These are phyloP conservation scores for Acropternis orthonyx DNA, from an alignment of 2,797 vertebrate species.

Conservation along the genomic window DNA sequence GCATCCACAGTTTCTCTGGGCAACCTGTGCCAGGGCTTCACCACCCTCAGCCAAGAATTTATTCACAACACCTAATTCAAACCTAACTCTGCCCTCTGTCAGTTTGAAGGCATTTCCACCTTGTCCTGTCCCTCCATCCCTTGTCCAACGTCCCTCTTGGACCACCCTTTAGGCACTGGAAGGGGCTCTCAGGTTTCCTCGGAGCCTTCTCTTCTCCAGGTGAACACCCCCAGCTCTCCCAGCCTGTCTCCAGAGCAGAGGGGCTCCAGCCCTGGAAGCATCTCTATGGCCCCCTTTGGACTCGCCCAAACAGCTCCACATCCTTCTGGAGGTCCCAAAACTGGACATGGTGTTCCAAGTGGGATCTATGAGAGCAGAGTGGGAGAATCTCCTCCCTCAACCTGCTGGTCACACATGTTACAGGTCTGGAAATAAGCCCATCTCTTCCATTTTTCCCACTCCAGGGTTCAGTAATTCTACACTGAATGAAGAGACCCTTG, in stretches of 20 bases:
- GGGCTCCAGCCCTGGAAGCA: neutral
- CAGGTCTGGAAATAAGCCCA: neutral
- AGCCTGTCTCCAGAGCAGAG: neutral
- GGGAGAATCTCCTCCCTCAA: neutral
- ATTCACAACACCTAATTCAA: neutral
- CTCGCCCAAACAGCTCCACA: rapidly evolving
- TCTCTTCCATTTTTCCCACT: neutral
- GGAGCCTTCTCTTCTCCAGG: rapidly evolving
- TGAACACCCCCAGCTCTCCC: neutral
- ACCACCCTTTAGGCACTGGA: neutral
- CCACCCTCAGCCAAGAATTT: rapidly evolving
- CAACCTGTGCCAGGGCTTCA: rapidly evolving
- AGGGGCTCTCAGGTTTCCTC: rapidly evolving
- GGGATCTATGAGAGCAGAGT: neutral
- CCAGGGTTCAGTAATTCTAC: neutral
- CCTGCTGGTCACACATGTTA: neutral
- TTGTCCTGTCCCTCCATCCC: neutral
- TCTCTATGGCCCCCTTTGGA: rapidly evolving
- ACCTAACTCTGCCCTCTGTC: rapidly evolving
- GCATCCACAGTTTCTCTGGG: neutral
- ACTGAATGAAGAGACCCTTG: neutral
- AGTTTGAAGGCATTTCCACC: rapidly evolving
- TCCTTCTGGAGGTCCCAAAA: neutral
- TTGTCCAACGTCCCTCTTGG: neutral
- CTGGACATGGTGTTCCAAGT: neutral